phyloP scores from a whole-genome alignment of 2,888 invertebrate genomes.

The Lasioglossum villosulum region DNA sequence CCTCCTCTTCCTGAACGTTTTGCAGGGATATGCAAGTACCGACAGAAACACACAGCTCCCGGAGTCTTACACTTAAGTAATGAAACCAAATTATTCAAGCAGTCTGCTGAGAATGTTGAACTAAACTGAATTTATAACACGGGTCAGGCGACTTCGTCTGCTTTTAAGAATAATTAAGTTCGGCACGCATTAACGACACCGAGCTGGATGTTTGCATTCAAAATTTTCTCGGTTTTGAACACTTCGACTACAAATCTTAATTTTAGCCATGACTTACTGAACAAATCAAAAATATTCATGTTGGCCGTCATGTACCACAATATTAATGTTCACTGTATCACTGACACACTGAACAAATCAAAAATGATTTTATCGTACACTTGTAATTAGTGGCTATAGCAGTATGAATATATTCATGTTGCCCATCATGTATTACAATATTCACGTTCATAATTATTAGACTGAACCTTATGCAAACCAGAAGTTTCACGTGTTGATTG shows the following conservation, averaged over 20 bases:
- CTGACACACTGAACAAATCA: neutral
- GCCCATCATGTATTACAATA: neutral
- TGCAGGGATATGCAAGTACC: neutral
- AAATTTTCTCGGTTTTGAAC: neutral
- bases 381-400: neutral
- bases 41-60: slow-evolving; percentile 11
- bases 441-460: neutral
- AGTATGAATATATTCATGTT: no score
- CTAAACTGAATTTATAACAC: slow-evolving; percentile 11
- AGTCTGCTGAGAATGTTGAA: slow-evolving; percentile 3
- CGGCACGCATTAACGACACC: neutral
- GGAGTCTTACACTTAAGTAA: slow-evolving; percentile 25
- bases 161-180: slow-evolving; percentile 19
- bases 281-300: neutral
- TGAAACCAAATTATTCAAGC: slow-evolving; percentile 40
- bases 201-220: neutral
- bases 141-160: neutral
- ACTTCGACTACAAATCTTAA: neutral
- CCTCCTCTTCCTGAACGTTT: slow-evolving; percentile 8
- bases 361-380: neutral
- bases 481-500: neutral
- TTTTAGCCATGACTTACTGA: neutral
- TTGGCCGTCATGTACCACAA: neutral
- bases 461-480: neutral
- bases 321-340: neutral